phyloP scores from a whole-genome alignment of 2,113 vertebrate species.

The Pristiophorus japonicus region DNA sequence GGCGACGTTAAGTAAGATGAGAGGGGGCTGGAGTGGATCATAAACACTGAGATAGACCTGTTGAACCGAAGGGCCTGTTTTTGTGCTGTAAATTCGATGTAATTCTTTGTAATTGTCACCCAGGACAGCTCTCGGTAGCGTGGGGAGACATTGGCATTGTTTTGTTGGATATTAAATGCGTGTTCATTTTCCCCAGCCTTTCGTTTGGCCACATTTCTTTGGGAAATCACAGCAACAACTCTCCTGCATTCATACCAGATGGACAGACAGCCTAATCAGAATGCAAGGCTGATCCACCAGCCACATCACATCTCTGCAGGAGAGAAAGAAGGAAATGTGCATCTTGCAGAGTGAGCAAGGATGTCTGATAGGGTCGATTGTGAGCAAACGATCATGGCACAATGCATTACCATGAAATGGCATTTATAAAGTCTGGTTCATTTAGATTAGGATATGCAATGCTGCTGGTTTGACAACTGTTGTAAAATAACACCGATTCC shows the following conservation, averaged over 20 bases:
- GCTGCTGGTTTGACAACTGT: neutral
- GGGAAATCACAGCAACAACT: neutral
- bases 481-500: neutral
- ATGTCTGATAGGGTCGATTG: neutral
- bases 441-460: neutral
- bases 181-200: neutral
- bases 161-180: neutral
- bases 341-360: neutral
- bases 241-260: neutral
- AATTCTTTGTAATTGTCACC: neutral
- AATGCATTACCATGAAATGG: neutral
- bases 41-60: too few relatives aligned
- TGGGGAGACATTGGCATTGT: neutral
- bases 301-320: neutral
- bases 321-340: conserved; percentile 1
- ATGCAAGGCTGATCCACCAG: neutral
- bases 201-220: neutral
- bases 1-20: too few relatives aligned
- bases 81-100: neutral
- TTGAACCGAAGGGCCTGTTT: too few relatives aligned
- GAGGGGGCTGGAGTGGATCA: too few relatives aligned
- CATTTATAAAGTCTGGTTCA: neutral
- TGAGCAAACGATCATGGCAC: neutral
- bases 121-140: neutral
- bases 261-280: neutral